Evolutionary conservation across 2,888 invertebrate genomes (phyloP).

Genomic region (Phasia obesa): DNA sequence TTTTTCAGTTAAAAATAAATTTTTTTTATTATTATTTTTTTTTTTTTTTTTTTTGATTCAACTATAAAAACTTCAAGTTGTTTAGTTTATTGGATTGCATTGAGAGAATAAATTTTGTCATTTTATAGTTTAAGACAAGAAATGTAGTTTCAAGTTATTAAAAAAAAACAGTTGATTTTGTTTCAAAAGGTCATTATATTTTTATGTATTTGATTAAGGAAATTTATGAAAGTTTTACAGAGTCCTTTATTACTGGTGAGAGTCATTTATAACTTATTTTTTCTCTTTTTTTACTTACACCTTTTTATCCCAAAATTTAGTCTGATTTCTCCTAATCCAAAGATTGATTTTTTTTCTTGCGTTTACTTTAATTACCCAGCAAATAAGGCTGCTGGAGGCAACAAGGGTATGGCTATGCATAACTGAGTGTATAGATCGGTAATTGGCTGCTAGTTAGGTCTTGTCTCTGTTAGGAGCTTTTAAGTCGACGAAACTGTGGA

Average conservation of each 20-base stretch:
- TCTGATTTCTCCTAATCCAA: too few relatives aligned
- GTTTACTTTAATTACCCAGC: too few relatives aligned
- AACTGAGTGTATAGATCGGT: too few relatives aligned
- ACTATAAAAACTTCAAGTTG: conserved; percentile 47
- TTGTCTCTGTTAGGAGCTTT: too few relatives aligned
- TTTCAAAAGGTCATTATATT: neutral
- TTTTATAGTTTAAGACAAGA: conserved; percentile 33
- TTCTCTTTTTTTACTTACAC: neutral
- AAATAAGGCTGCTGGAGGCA: too few relatives aligned
- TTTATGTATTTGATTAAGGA: conserved; percentile 1
- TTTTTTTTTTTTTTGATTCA: conserved; percentile 26
- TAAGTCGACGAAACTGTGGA: too few relatives aligned
- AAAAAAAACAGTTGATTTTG: conserved; percentile 18
- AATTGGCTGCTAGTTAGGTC: too few relatives aligned
- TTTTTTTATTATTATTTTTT: conserved; percentile 41
- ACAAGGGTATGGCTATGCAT: too few relatives aligned
- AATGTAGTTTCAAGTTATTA: neutral
- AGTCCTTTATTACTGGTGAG: neutral
- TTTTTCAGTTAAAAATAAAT: conserved; percentile 44
- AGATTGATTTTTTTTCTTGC: too few relatives aligned
- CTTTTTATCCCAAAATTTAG: too few relatives aligned
- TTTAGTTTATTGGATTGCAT: conserved; percentile 35
- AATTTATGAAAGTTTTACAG: neutral
- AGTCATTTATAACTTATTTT: neutral
- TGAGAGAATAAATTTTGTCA: conserved; percentile 62